Evolutionary conservation across 2,113 vertebrate genomes (phyloP), one percentile per base, ranked within the genome.

Genomic region (Catharus fuscescens): DNA sequence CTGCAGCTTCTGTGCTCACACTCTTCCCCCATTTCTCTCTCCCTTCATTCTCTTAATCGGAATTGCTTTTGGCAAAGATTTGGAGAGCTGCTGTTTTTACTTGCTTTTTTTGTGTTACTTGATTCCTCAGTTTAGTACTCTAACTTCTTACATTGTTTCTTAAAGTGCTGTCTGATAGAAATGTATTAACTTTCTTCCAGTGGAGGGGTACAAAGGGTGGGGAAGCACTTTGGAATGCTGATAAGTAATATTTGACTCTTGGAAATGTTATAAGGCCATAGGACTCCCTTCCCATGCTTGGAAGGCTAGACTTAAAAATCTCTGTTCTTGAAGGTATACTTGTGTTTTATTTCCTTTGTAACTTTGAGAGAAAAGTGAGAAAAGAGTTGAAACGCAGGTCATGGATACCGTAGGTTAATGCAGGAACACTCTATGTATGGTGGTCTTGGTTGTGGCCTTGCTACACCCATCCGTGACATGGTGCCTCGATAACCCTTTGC

Each of bases 201-300:
- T 3, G 3, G 69, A 95, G 93, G 86, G 84, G 67, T 61, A 80
- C 65, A 65, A 18, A 0, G 47, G 86, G 57, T 57, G 90, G 71
- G 80, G 82, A 92, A 70, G 48, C 26, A 54, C 45, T 78, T 76
- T 88, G 91, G 70, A 95, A 93, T 42, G 38, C 76, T 85, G 62
- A 85, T 0, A 3, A 92, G 77, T 93, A 90, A 60, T 88, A 76
- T 65, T 80, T 91, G 69, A 56, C 47, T 94, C 72, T 76, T 95
- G 47, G 50, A 95, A 95, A 57, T 82, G 32, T 87, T 40, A 52
- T 91, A 61, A 87, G 85, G 60, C 66, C 48, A 29, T 74, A 36
- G 25, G 2, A 3, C 24, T 86, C 29, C 66, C 61, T 44, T 93
- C 47, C 78, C 45, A 23, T n/a, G 31, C 24, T 77, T 34, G 6